Evolutionary conservation across 2,113 vertebrate species (phyloP), one percentile per base, ranked within the genome.

Genomic region (Acrocephalus arundinaceus): DNA sequence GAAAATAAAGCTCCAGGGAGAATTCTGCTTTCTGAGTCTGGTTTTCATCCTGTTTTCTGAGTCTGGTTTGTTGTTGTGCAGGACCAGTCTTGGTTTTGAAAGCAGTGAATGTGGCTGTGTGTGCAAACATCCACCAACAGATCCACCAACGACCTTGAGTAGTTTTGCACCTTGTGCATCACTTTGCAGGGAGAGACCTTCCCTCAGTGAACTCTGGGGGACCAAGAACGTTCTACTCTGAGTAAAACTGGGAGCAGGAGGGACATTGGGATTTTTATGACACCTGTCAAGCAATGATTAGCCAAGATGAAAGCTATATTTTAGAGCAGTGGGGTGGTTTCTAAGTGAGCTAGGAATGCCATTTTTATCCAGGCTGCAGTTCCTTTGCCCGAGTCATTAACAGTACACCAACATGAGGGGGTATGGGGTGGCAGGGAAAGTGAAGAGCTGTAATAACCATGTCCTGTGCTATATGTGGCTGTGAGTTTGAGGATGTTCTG

Each of bases 181-280:
- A 2, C 37, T 16, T 18, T 35, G 18, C 13, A 39, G 48, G 3
- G 3, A 30, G 22, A 75, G 43, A 11, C 5, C 18, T 9, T 83
- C 48, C 28, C 39, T 48, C 51, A 12, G 21, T 22, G 49, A 37
- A 6, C 10, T 13, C 48, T 63, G 28, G 7, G 27, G 15, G 8
- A 31, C 45, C 28, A n/a, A 3, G 20, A 62, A 54, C 0, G 0
- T 24, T 27, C 79, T 67, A 0, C 22, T 52, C 35, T 48, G 41
- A 35, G 37, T 33, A 45, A 81, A 57, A 71, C 27, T 10, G 25
- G 46, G 15, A 91, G 61, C 27, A 66, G 41, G 23, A 57, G 7
- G 6, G 14, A 72, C 10, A 2, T 2, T 3, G 23, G 6, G 25
- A 28, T 7, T 41, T 45, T 11, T 24, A 39, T 18, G 52, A 31